Evolutionary conservation across 2,797 vertebrate genomes (phyloP), one percentile per base, ranked within the genome.

Genomic region (Chiloscyllium punctatum): DNA sequence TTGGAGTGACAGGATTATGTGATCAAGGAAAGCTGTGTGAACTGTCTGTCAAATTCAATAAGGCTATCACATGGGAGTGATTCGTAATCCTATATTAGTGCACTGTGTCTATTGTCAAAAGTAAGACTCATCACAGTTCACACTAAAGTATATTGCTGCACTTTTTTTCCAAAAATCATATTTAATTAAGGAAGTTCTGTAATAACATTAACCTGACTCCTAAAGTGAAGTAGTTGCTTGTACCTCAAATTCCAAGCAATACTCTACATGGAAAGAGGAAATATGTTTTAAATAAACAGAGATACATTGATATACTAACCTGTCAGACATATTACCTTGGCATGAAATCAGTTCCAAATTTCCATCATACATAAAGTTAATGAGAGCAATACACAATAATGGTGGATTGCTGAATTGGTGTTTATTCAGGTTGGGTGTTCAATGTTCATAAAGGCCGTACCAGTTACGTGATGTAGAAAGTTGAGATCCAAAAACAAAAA

Each of bases 1-100:
- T 96, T 95, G 33, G 48, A 53, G 71, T 95, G 94, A 33, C 94
- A 84, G 96, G 96, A 96, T 97, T 97, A 98, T 97, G 97, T 97
- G 97, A 98, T 98, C 97, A 97, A 95, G 71, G 42, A 74, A 95
- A 95, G 69, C 42, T 77, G 69, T 23, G 71, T 53, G 71, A 95
- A 9, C 71, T 30, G 30, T 94, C 71, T 94, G 94, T 94, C 94
- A 94, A 94, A 94, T 74, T 74, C 94, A 94, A 94, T 94, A 51
- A 94, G 94, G 48, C 48, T 74, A 74, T 74, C 48, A 74, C 69
- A 94, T 53, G 48, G 62, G 42, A 94, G 71, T 33, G 42, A 77
- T 95, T 30, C 8, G 23, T 48, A 51, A 53, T 18, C 53, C 94
- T 69, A 72, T 94, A 25, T 48, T 71, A 4, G 37, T 71, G 37